Evolutionary conservation across 2,797 vertebrate species (phyloP).

Genomic region (Gorsachius magnificus): DNA sequence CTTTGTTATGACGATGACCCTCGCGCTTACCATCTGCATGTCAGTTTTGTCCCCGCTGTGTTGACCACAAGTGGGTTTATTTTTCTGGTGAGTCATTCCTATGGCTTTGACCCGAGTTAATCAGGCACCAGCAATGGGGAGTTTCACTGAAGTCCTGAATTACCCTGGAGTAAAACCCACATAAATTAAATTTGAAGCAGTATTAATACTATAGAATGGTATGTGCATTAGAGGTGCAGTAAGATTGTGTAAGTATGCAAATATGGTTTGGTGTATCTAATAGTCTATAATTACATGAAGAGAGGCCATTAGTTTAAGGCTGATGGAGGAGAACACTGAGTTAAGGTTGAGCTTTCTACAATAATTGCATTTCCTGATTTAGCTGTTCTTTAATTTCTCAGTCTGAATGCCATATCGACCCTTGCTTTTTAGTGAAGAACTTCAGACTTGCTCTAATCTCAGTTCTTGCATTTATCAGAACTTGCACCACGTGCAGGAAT

Average conservation of each 20-base stretch:
- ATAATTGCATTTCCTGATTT: slow-evolving; percentile 6
- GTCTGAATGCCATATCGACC: background rate
- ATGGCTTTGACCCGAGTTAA: background rate
- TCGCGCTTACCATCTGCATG: background rate
- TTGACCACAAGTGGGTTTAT: background rate
- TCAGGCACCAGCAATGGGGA: background rate
- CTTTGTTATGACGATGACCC: background rate
- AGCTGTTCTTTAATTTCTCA: background rate
- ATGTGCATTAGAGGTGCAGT: background rate
- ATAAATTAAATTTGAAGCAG: background rate
- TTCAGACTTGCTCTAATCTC: background rate
- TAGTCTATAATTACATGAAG: slow-evolving; percentile 9
- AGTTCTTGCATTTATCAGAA: background rate
- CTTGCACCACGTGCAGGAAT: background rate
- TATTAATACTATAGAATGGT: background rate
- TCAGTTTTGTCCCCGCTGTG: background rate
- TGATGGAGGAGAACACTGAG: background rate
- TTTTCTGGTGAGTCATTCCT: background rate
- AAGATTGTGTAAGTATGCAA: background rate
- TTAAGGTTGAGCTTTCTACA: background rate
- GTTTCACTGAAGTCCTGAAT: background rate
- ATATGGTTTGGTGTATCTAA: background rate
- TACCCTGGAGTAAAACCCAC: background rate
- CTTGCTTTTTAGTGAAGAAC: background rate
- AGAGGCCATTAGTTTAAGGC: background rate